Base-by-base conservation (phyloP, 2,113 vertebrate species). In the Engystomops pustulosus region DNA sequence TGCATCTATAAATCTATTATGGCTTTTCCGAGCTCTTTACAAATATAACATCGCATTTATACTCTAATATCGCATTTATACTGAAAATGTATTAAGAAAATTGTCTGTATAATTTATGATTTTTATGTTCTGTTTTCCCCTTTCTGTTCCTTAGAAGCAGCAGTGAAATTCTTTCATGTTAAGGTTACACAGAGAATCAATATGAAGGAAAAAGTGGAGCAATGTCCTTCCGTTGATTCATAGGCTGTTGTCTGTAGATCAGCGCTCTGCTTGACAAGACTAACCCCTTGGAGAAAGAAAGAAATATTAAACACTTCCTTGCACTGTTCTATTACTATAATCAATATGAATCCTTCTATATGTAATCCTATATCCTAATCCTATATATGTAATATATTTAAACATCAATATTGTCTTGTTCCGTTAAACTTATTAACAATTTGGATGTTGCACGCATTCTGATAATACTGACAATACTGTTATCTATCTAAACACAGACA, bases 401-500 rank as follows among this genome's bases (percentile, higher is more conserved):
- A 86, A 85, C 53, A 58, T 72, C 87, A 85, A 85, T 86, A 85
- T 79, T 1, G 4, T 7, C 44, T 62, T 2, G 0, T 78, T 83
- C 83, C 71, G n/a, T 87, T 77, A 88, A 87, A 79, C 27, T 41
- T 76, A 36, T 32, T 55, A 62, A 53, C 9, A 7, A 27, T 60
- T 83, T 79, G 53, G 65, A 70, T 85, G 55, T 44, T 85, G 72
- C 10, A 71, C 70, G 85, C 47, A 0, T 0, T 30, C 83, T 84
- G 67, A 34, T 85, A 53, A 86, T 90, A 85, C 12, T 69, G 9
- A n/a, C n/a, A n/a, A n/a, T n/a, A n/a, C n/a, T n/a, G n/a, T n/a
- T n/a, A n/a, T n/a, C n/a, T n/a, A n/a, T n/a, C n/a, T n/a, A n/a
- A n/a, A n/a, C n/a, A n/a, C n/a, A n/a, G n/a, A n/a, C n/a, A n/a